Evolutionary conservation across 2,113 vertebrate genomes (phyloP).

Genomic region (Lates calcarifer): DNA sequence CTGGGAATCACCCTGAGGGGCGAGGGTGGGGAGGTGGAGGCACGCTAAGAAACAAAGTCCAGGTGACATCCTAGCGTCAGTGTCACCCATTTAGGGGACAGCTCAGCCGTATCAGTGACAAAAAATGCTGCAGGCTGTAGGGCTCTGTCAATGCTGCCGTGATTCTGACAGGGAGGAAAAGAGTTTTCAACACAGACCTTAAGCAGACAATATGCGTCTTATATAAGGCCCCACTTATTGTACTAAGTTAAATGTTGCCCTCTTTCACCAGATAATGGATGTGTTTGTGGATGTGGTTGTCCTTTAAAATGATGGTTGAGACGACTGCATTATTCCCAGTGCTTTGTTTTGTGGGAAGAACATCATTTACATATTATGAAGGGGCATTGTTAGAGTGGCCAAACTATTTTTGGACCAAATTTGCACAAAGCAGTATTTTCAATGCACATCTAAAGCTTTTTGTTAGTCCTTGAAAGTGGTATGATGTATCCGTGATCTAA

Average conservation of each 20-base stretch:
- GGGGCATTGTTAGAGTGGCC: not conserved
- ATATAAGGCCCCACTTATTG: slow-evolving; percentile 62
- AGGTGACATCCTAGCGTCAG: slow-evolving; percentile 81
- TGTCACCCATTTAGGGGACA: slow-evolving; percentile 72
- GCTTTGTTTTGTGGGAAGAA: not conserved
- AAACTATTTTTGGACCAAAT: not conserved
- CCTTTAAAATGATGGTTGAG: slow-evolving; percentile 2
- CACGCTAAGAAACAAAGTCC: slow-evolving; percentile 81
- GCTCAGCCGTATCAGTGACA: slow-evolving; percentile 79
- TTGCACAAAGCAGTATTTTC: not conserved
- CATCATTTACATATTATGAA: not conserved
- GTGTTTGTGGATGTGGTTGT: slow-evolving; percentile 17
- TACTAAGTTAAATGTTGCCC: slow-evolving; percentile 50
- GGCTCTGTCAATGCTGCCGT: slow-evolving; percentile 58
- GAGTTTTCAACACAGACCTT: slow-evolving; percentile 65
- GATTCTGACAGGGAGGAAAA: slow-evolving; percentile 60
- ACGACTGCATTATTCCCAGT: not conserved
- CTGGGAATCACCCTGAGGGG: slow-evolving; percentile 79
- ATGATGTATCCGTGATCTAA: not conserved
- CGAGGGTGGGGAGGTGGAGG: slow-evolving; percentile 73
- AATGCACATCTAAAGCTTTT: not conserved
- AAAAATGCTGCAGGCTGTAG: slow-evolving; percentile 67
- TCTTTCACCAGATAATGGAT: slow-evolving; percentile 45
- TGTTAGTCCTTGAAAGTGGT: not conserved
- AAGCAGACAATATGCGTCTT: slow-evolving; percentile 70